Evolutionary conservation across 2,113 vertebrate species (phyloP), one percentile per base, ranked within the genome.

Genomic region (Sula dactylatra): DNA sequence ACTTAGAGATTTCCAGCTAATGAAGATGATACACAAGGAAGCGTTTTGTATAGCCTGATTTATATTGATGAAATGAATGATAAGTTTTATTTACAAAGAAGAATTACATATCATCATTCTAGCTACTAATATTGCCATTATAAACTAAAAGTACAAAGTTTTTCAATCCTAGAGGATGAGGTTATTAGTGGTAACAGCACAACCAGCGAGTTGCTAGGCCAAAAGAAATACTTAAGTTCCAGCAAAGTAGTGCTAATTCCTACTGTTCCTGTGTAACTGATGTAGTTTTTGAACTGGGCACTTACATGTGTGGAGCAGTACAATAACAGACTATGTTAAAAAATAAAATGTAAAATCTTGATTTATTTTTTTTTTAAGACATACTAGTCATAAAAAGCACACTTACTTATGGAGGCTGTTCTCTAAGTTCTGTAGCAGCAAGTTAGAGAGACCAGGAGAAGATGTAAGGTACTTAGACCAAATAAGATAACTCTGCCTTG

Each of bases 1-100:
- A 97, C 56, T 88, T 84, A 44, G 34, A 85, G 91, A 91, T 94
- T 95, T 93, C 81, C 58, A 77, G 66, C 66, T 95, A 85, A 94
- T 76, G 89, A 95, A 89, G 92, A 88, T 56, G 94, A 76, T 79
- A 66, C 34, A 42, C 40, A 82, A 92, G 54, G 70, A 95, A 85
- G 66, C 2, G 19, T 58, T 79, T 95, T 84, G 59, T 81, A 36
- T 47, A 59, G 55, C 50, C 83, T 81, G 72, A 55, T 80, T 67
- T 90, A 32, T 66, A 81, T 73, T 56, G 94, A 85, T 72, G 71
- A 82, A 93, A 64, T 58, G 31, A 77, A 55, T 1, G 4, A 24
- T 49, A 25, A 21, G 16, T 34, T 74, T 82, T 89, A 59, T 72
- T 34, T 88, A 82, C 26, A 38, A 82, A 82, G 8, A 89, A 69